Conservation (phyloP, 2,113 vertebrate species). For the Stomatorhinus ivindoensis region DNA sequence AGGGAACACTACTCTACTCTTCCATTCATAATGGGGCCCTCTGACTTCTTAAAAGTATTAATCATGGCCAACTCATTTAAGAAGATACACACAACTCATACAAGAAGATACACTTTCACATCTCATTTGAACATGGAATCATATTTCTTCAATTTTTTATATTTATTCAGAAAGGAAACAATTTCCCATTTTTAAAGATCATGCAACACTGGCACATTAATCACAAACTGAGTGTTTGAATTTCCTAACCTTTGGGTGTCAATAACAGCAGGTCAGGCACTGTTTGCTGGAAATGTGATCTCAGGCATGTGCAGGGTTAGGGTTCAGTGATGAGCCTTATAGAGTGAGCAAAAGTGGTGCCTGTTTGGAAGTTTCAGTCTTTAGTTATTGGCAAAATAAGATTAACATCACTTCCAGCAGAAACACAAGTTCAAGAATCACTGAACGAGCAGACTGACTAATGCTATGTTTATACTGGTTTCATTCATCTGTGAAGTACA, state of each 20-base stretch:
- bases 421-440: not conserved
- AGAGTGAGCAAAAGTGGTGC: not conserved
- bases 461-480: not conserved
- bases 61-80: not conserved
- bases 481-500: not conserved
- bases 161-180: not conserved
- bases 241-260: not conserved
- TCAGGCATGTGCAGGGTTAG: not conserved
- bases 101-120: not conserved
- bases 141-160: not conserved
- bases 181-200: not conserved
- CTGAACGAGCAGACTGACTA: not conserved
- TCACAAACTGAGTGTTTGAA: not conserved
- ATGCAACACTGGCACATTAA: not conserved
- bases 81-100: no score
- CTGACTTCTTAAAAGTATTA: not conserved
- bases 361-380: not conserved
- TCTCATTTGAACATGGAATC: not conserved
- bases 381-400: not conserved
- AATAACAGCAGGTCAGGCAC: not conserved
- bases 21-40: not conserved
- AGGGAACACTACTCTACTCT: not conserved
- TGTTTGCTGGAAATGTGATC: not conserved
- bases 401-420: not conserved
- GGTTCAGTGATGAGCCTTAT: not conserved